A percentile compares a stretch with the other conserved stretches of the same genome.
phyloP scores from a whole-genome alignment of 2,113 vertebrate genomes.

The Psammodynastes pulverulentus region DNA sequence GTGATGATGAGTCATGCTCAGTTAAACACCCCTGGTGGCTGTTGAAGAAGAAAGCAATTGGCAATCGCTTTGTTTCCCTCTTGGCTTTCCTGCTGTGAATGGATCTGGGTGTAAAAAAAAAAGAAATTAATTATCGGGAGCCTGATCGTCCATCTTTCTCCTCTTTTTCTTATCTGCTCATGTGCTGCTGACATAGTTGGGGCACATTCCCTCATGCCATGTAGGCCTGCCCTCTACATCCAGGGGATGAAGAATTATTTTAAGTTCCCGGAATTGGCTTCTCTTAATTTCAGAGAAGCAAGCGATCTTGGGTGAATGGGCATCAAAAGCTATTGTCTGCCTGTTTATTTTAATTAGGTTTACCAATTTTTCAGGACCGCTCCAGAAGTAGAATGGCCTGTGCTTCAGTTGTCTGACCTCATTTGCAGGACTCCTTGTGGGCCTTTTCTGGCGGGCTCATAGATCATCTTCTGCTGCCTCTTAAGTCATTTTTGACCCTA shows the following conservation, averaged over 20 bases:
- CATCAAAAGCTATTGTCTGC: conserved; percentile 1
- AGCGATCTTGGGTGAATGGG: conserved; percentile 15
- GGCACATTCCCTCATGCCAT: not conserved
- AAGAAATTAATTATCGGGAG: not conserved
- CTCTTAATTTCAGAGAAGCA: conserved; percentile 21
- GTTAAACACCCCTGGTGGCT: not conserved
- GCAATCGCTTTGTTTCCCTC: not conserved
- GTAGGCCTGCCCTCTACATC: not conserved
- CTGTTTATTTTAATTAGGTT: conserved; percentile 12
- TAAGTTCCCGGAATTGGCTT: conserved; percentile 2
- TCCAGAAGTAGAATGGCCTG: conserved; percentile 3
- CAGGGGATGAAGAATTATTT: conserved; percentile 7
- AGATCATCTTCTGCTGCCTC: not conserved
- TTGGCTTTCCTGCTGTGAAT: not conserved
- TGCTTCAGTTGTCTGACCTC: not conserved
- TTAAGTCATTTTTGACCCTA: conserved; percentile 11
- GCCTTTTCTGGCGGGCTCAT: not conserved
- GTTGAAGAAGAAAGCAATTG: conserved; percentile 7
- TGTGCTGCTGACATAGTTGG: not conserved
- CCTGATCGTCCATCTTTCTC: not conserved
- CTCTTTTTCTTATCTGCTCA: not conserved
- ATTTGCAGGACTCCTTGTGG: not conserved
- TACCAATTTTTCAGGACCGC: conserved; percentile 9
- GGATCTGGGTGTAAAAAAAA: conserved; percentile 2
- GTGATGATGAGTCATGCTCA: not conserved